Base-by-base conservation (phyloP, 2,797 vertebrate species). In the Dromococcyx pavoninus region DNA sequence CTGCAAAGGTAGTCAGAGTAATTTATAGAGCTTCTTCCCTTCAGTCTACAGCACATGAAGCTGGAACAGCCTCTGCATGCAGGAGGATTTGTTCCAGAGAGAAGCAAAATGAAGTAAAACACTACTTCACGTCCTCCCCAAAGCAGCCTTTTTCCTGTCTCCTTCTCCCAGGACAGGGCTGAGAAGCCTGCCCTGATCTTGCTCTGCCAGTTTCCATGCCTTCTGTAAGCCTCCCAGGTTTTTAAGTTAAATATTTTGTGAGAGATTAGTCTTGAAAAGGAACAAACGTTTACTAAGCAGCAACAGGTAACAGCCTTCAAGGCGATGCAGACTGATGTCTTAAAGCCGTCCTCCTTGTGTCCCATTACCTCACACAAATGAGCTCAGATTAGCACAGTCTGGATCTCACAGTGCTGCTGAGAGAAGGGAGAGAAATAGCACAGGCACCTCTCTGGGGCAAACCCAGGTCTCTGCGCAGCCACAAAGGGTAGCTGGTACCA, bases 261-360 rank as follows among this genome's bases (percentile, higher is more conserved):
- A 86, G 73, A 92, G 83, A 88, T 84, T 71, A 91, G 73, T 32
- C 76, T 24, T 90, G 93, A 95, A 94, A 94, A 91, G 83, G 91
- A 88, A 50, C 69, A 72, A 91, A 86, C 66, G 48, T 65, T 60
- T 39, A 62, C 25, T 54, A 88, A 84, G 70, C 73, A 93, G 73
- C 86, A 94, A 33, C 41, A 94, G 83, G 91, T 93, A 96, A 94
- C 88, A 86, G 46, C 83, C 73, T 94, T 58, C 41, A 13, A 94
- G 79, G 85, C 76, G 88, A 51, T 0, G 4, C 37, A 75, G 82
- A 9, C 7, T 17, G 13, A 12, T 79, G 82, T 46, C 76, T 62
- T 56, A 75, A 61, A 90, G 70, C 50, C n/a, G 6, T 24, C 27
- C n/a, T 53, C 75, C 28, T 53, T 27, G 65, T 58, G 80, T 71